Evolutionary conservation across 2,888 invertebrate genomes (phyloP), one percentile per base, ranked within the genome.

Genomic region (Taenaris catops): DNA sequence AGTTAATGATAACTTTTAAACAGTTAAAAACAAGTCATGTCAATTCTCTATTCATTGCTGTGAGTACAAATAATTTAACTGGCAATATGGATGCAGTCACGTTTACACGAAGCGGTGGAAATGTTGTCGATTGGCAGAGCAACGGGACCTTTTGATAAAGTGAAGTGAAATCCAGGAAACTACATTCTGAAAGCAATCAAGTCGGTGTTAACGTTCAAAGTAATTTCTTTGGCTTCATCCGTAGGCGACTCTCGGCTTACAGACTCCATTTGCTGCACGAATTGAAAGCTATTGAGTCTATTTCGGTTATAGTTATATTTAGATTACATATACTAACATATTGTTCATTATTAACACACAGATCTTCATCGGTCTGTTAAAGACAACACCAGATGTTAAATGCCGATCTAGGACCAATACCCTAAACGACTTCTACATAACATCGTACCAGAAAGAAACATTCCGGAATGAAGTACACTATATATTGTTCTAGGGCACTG

Each of bases 101-200:
- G 64, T 69, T 63, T 59, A 55, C 34, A 34, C 56, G 49, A 53
- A 55, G 52, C 55, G 53, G 54, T 46, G 61, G 53, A 64, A 71
- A 66, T 62, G 57, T 63, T 66, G 63, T 58, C 59, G 52, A 53
- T 55, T 51, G 54, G 49, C 55, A 49, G 54, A 53, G 59, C 58
- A 51, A 34, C 26, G 12, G 21, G 51, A 60, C 57, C 65, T 64
- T 63, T 68, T 66, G 59, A 56, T 52, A 53, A 64, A 63, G 56
- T 55, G 59, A 58, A n/a, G n/a, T n/a, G n/a, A n/a, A n/a, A 62
- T 59, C 60, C 60, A 55, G 60, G 63, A 59, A 66, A 58, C 63
- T 63, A 55, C 59, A 62, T 58, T 69, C 56, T 63, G 58, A 66
- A 76, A 74, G 74, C 75, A 73, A 73, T 75, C 74, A 74, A 63